Evolutionary conservation across 2,113 vertebrate genomes (phyloP).

Genomic region (Seriola rivoliana): DNA sequence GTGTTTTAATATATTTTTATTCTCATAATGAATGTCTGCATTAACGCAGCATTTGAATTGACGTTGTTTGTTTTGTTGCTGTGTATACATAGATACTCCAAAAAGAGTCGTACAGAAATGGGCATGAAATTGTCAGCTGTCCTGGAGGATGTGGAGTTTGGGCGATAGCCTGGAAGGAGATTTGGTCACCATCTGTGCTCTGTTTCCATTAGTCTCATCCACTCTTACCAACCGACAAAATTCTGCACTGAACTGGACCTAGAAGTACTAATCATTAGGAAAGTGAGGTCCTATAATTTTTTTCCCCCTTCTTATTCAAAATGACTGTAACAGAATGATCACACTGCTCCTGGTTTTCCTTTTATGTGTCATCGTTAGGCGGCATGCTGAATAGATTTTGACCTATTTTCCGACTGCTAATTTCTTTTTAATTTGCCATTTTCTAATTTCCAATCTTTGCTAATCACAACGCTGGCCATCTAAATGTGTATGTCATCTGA

Average conservation of each 20-base stretch:
- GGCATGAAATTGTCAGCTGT: constrained; percentile 64
- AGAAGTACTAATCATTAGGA: constrained; percentile 28
- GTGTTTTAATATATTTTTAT: background rate
- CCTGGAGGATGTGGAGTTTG: constrained; percentile 21
- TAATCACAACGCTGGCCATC: background rate
- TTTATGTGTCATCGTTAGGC: constrained; percentile 15
- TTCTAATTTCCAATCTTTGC: background rate
- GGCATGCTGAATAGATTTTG: constrained; percentile 2
- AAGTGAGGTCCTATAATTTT: background rate
- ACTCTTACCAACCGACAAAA: constrained; percentile 26
- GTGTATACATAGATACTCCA: background rate
- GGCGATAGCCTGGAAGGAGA: constrained; percentile 31
- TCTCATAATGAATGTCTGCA: background rate
- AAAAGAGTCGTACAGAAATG: constrained; percentile 28
- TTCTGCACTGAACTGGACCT: constrained; percentile 1
- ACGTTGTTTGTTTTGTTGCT: constrained; percentile 9
- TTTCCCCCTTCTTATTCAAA: constrained; percentile 7
- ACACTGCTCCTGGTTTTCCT: background rate
- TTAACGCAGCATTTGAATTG: background rate
- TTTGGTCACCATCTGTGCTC: constrained; percentile 48
- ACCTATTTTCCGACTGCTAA: background rate
- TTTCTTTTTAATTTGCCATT: background rate
- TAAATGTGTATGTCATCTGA: constrained; percentile 5
- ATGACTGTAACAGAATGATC: constrained; percentile 8
- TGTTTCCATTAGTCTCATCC: constrained; percentile 45